Evolutionary conservation across 2,797 vertebrate genomes (phyloP).

Genomic region (Echeneis naucrates): DNA sequence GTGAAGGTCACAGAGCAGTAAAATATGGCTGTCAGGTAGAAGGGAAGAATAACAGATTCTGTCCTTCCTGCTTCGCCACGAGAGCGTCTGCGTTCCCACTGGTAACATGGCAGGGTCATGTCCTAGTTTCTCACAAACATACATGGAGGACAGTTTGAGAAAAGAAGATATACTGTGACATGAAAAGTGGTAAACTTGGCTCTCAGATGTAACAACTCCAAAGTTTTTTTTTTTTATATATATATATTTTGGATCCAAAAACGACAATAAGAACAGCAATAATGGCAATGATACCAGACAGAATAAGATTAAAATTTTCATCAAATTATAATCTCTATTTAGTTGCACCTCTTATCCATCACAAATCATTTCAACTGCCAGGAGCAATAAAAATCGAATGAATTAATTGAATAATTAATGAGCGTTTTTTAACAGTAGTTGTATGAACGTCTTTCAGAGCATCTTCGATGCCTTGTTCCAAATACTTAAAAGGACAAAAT

Average conservation of each 20-base stretch:
- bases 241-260: not conserved
- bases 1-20: conserved; percentile 77
- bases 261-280: not conserved
- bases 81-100: conserved; percentile 82
- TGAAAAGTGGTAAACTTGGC: too few relatives aligned
- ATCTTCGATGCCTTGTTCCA: not conserved
- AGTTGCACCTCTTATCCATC: not conserved
- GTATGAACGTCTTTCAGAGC: not conserved
- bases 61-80: conserved; percentile 82
- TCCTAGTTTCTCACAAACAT: conserved; percentile 76
- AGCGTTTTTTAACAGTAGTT: not conserved
- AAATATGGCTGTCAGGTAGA: conserved; percentile 87
- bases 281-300: not conserved
- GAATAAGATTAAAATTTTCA: not conserved
- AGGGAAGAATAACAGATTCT: conserved; percentile 86
- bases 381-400: too few relatives aligned
- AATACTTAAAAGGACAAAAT: conserved; percentile 14
- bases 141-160: too few relatives aligned
- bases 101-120: conserved; percentile 86
- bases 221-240: not conserved
- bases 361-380: not conserved
- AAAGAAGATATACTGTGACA: too few relatives aligned
- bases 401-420: too few relatives aligned
- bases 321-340: too few relatives aligned
- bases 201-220: not conserved